phyloP scores from a whole-genome alignment of 53 echinoderm and acorn worm species.

The Temnopleurus reevesii region DNA sequence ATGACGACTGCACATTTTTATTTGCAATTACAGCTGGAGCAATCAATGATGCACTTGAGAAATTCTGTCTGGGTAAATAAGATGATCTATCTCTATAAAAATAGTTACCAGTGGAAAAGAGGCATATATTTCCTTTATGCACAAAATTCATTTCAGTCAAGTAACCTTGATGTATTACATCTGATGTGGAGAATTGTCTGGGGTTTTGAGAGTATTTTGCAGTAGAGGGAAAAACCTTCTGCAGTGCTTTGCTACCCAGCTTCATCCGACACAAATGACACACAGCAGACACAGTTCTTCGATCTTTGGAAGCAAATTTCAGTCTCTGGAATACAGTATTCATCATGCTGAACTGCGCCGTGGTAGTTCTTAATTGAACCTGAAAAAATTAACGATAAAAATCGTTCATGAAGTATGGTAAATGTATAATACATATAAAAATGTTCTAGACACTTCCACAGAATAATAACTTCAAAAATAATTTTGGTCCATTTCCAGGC shows the following conservation, averaged over 20 bases:
- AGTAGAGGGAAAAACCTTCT: not conserved
- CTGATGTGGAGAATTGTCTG: not conserved
- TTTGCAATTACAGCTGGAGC: not conserved
- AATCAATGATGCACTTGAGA: not conserved
- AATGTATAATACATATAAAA: too few relatives aligned
- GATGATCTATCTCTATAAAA: not conserved
- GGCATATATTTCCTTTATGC: not conserved
- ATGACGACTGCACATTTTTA: not conserved
- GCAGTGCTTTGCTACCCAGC: not conserved
- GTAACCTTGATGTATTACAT: not conserved
- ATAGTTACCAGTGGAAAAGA: not conserved
- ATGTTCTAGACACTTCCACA: too few relatives aligned
- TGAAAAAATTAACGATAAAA: too few relatives aligned
- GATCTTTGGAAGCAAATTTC: not conserved
- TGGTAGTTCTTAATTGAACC: too few relatives aligned
- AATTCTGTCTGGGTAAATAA: not conserved
- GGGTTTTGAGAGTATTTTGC: not conserved
- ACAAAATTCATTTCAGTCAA: not conserved
- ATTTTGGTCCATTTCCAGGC: too few relatives aligned
- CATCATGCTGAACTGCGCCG: not conserved
- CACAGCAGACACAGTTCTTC: not conserved
- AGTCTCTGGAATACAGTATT: constrained; percentile 10
- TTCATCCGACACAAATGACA: constrained; percentile 8
- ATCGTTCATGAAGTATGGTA: too few relatives aligned
- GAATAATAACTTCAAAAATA: too few relatives aligned